phyloP scores from a whole-genome alignment of 2,113 vertebrate species.

The Callipepla californica region DNA sequence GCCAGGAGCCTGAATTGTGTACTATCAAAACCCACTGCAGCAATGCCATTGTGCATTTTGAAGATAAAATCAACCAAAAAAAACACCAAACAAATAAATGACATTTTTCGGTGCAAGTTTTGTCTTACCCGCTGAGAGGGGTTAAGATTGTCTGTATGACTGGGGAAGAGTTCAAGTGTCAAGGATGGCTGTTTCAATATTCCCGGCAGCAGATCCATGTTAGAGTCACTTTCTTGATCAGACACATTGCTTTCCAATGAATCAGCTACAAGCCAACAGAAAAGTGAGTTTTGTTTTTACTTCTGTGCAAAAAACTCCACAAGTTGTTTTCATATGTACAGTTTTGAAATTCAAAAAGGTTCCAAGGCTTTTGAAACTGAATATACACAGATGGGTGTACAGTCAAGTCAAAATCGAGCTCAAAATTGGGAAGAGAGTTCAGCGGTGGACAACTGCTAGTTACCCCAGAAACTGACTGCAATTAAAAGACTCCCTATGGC shows the following conservation, averaged over 20 bases:
- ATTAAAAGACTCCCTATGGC: background rate
- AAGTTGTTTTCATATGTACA: background rate
- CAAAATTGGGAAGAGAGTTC: background rate
- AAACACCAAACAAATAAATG: background rate
- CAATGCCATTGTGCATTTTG: background rate
- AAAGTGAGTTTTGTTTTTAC: background rate
- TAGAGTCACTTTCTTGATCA: constrained; percentile 89
- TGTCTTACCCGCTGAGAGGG: constrained; percentile 88
- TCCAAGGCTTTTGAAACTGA: background rate
- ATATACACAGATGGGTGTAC: background rate
- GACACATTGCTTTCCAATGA: constrained; percentile 90
- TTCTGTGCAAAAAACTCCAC: background rate
- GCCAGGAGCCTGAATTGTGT: background rate
- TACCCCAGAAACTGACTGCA: background rate
- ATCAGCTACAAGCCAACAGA: constrained; percentile 80
- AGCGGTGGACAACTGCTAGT: background rate
- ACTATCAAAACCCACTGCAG: background rate
- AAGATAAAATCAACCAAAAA: background rate
- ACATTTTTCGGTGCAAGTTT: background rate
- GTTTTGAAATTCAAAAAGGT: background rate
- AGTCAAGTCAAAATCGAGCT: background rate
- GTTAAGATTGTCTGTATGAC: constrained; percentile 91
- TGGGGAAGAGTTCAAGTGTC: constrained; percentile 94
- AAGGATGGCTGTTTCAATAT: constrained; percentile 88
- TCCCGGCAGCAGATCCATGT: constrained; percentile 87